Evolutionary conservation across 2,113 vertebrate species (phyloP).

Genomic region (Xenopus tropicalis): DNA sequence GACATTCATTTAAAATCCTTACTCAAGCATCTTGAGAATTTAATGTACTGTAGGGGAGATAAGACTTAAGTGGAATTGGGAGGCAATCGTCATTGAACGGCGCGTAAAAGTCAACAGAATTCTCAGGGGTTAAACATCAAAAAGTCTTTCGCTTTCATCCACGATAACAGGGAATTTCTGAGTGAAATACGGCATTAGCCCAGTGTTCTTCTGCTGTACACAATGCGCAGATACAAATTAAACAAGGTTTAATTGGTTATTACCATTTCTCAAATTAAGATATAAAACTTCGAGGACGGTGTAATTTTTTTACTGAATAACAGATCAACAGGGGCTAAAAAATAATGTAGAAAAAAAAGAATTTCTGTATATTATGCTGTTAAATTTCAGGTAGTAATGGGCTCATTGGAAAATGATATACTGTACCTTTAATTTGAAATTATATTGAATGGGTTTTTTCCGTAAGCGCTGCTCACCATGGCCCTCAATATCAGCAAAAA

Average conservation of each 20-base stretch:
- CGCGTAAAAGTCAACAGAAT: neutral
- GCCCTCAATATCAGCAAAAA: too few relatives aligned
- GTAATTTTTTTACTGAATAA: neutral
- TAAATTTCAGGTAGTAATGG: too few relatives aligned
- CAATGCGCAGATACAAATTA: neutral
- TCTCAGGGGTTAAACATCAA: conserved; percentile 3
- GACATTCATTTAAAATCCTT: conserved; percentile 3
- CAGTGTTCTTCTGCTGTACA: neutral
- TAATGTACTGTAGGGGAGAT: neutral
- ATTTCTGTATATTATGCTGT: too few relatives aligned
- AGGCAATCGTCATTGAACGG: neutral
- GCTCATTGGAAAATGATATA: too few relatives aligned
- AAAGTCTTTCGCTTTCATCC: neutral
- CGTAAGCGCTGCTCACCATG: too few relatives aligned
- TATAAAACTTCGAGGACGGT: neutral
- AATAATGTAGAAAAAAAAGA: too few relatives aligned
- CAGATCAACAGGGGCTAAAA: too few relatives aligned
- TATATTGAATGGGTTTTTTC: too few relatives aligned
- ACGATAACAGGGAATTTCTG: neutral
- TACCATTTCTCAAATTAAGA: neutral
- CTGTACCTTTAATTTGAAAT: too few relatives aligned
- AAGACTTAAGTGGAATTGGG: neutral
- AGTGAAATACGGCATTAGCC: neutral
- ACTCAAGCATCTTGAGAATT: neutral
- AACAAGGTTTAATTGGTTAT: conserved; percentile 2